Evolutionary conservation across 2,113 vertebrate species (phyloP).

Genomic region (Centropristis striata): DNA sequence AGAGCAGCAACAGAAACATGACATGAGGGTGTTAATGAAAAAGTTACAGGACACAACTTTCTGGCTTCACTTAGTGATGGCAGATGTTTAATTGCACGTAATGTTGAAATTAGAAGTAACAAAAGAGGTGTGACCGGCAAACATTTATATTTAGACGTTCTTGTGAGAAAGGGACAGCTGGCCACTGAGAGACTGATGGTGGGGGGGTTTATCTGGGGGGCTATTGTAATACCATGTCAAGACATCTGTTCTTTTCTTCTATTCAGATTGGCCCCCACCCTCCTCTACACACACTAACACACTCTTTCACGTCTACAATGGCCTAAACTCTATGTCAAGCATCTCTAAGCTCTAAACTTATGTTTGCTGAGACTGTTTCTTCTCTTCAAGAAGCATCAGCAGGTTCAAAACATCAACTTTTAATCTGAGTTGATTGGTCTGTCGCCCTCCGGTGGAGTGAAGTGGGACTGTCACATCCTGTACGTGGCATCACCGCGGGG

Average conservation of each 20-base stretch:
- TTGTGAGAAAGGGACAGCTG: constrained; percentile 73
- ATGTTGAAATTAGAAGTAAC: background rate
- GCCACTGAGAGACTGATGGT: constrained; percentile 42
- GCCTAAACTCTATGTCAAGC: background rate
- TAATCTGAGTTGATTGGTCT: constrained; percentile 6
- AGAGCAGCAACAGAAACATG: background rate
- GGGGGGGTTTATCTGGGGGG: constrained; percentile 17
- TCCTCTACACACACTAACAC: constrained; percentile 6
- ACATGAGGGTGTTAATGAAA: background rate
- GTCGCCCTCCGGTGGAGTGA: constrained; percentile 71
- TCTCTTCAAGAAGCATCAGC: background rate
- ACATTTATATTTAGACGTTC: background rate
- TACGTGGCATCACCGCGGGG: constrained; percentile 60
- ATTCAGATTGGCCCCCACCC: constrained; percentile 40
- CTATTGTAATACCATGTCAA: constrained; percentile 67
- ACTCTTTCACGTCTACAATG: constrained; percentile 2
- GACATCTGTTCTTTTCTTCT: constrained; percentile 81
- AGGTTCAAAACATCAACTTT: background rate
- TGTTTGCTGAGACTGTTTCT: constrained; percentile 3
- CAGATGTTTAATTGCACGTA: constrained; percentile 1
- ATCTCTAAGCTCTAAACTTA: background rate
- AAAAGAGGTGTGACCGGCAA: background rate
- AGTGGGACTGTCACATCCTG: constrained; percentile 34
- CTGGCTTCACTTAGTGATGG: background rate
- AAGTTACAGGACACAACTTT: background rate